These are phyloP conservation scores for Nothocercus nigrocapillus DNA, from an alignment of 2,113 vertebrate species.

Conservation along the genomic window DNA sequence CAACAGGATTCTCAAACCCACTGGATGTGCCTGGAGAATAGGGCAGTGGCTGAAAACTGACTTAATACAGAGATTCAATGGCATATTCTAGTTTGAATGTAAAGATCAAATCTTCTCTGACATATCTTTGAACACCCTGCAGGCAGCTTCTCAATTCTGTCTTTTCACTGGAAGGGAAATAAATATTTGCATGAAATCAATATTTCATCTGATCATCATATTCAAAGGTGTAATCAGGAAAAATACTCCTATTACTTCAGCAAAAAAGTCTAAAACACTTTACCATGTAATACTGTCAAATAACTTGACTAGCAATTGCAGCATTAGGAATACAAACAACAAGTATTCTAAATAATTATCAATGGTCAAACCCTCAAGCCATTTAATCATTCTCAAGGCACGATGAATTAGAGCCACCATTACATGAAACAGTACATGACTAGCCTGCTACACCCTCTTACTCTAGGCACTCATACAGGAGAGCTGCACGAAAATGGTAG, in stretches of 20 bases:
- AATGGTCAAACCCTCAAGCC: neutral
- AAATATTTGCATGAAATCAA: neutral
- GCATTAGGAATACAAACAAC: neutral
- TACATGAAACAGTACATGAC: neutral
- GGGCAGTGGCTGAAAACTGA: neutral
- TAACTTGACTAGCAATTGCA: neutral
- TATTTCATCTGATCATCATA: neutral
- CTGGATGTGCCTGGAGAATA: fast-evolving
- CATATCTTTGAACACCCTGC: neutral
- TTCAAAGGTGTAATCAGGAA: neutral
- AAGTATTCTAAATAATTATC: neutral
- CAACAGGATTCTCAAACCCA: neutral
- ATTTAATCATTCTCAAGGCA: neutral
- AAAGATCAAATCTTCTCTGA: neutral
- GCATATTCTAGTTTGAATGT: neutral
- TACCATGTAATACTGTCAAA: neutral
- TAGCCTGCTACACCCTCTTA: neutral
- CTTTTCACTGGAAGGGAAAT: neutral
- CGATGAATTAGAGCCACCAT: neutral
- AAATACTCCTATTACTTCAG: neutral
- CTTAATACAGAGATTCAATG: neutral
- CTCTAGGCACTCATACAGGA: neutral
- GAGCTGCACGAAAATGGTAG: neutral
- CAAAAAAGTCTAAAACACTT: neutral
- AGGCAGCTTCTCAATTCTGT: neutral